A percentile compares a stretch with the other conserved stretches of the same genome.
Evolutionary conservation across 2,888 invertebrate genomes (phyloP).

Genomic region (Ochropacha duplaris): DNA sequence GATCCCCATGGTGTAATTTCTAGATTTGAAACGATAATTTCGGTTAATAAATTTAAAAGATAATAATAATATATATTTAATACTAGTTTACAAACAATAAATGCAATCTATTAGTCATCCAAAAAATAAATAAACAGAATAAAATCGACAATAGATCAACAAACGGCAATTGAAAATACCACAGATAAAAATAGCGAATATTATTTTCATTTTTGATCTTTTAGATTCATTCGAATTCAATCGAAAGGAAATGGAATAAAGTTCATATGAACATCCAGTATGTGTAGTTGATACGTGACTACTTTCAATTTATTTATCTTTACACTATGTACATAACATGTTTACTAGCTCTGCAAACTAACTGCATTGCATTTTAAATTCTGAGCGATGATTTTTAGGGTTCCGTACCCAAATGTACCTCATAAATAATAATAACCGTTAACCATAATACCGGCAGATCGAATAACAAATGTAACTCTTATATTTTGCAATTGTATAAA

Average conservation of each 20-base stretch:
- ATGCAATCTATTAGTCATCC: too few species aligned
- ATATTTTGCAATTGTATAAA: too few species aligned
- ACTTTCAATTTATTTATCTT: not conserved
- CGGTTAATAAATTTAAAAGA: too few species aligned
- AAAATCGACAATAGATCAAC: too few species aligned
- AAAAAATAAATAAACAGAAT: not conserved
- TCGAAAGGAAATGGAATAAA: conserved; percentile 37
- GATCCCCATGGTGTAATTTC: too few species aligned
- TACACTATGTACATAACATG: not conserved
- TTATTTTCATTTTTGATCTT: conserved; percentile 33
- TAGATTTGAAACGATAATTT: too few species aligned
- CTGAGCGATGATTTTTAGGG: not conserved
- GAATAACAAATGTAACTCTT: too few species aligned
- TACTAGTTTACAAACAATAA: too few species aligned
- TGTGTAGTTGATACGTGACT: not conserved
- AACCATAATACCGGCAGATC: too few species aligned
- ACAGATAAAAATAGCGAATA: conserved; percentile 16
- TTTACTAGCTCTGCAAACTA: not conserved
- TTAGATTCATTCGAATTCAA: conserved; percentile 34
- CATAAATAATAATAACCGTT: too few species aligned
- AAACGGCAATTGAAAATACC: not conserved
- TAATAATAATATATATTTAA: too few species aligned
- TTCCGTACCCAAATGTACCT: too few species aligned
- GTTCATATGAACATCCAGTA: conserved; percentile 10
- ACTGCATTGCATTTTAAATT: not conserved